Base-by-base conservation (phyloP, 2,113 vertebrate species). In the Anguilla japonica region DNA sequence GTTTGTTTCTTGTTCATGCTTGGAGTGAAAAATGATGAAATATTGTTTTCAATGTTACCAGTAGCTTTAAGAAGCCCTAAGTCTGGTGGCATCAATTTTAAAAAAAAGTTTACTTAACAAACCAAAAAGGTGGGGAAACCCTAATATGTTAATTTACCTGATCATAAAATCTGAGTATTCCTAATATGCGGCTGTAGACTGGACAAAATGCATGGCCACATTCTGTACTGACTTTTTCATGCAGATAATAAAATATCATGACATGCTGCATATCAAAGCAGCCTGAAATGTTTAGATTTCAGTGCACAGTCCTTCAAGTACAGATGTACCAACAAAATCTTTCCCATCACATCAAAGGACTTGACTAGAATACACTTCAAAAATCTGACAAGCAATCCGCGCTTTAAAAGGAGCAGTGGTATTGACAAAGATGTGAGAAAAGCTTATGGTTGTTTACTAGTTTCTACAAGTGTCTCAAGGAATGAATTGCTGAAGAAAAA, bases 341-440 rank as follows among this genome's bases (percentile, higher is more conserved):
- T 90, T 82, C 93, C 91, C 94, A 94, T 93, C 93, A 88, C 85
- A 90, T 91, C 92, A 91, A 82, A 78, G 92, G 92, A 94, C 91
- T 92, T 89, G 88, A 91, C 92, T 93, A 91, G 40, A 88, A 88
- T 90, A 92, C 71, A 34, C n/a, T 80, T 26, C 88, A 85, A 88
- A 46, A 60, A 43, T 79, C 63, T 34, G 43, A 84, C 80, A 41
- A 85, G 83, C 46, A 87, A 14, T 43, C 67, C 41, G 57, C 85
- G 81, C 93, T 93, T 95, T 92, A 92, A 91, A 91, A 89, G 89
- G 92, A 93, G 93, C 93, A 94, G 93, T 94, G 93, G 94, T 94
- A 94, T 90, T 93, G 92, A 93, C 92, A 88, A 88, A 93, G 93
- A 91, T 94, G 94, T 94, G 94, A 95, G 94, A 95, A 93, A 91